Conservation (phyloP, 2,797 vertebrate species). For the Acipenser ruthenus region DNA sequence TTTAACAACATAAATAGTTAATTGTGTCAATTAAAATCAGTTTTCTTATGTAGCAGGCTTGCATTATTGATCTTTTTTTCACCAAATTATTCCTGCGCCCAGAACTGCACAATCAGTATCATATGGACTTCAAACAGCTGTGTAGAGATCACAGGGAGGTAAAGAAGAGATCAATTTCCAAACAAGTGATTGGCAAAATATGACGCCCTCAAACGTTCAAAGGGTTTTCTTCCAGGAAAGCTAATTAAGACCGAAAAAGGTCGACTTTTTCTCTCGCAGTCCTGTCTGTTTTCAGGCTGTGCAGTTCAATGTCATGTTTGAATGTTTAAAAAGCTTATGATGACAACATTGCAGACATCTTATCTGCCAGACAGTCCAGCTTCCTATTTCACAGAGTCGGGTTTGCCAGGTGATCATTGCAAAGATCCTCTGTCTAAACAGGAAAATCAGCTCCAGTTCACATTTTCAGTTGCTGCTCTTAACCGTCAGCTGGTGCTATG, state of each 20-base stretch:
- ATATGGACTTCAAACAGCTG: constrained; percentile 55
- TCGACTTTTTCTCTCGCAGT: constrained; percentile 52
- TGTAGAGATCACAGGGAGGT: constrained; percentile 26
- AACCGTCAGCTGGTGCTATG: no score
- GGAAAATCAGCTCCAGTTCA: no score
- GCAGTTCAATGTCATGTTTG: constrained; percentile 40
- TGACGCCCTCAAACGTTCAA: constrained; percentile 65
- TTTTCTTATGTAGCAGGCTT: constrained; percentile 24
- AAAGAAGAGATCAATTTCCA: constrained; percentile 30
- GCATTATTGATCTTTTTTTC: constrained; percentile 22
- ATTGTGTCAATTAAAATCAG: constrained; percentile 26
- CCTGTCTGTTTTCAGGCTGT: constrained; percentile 42
- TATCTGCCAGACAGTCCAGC: constrained; percentile 11
- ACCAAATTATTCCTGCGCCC: constrained; percentile 36
- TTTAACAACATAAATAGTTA: constrained; percentile 11
- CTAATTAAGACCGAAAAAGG: constrained; percentile 64
- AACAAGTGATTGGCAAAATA: constrained; percentile 61
- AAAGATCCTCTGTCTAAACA: no score
- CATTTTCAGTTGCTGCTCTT: no score
- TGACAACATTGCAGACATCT: constrained; percentile 45
- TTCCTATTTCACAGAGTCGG: no score
- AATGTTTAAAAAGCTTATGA: constrained; percentile 30
- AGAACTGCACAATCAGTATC: constrained; percentile 24
- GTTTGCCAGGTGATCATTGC: no score
- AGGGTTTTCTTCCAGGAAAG: constrained; percentile 55